Evolutionary conservation across 2,113 vertebrate genomes (phyloP).

Genomic region (Panthera tigris): DNA sequence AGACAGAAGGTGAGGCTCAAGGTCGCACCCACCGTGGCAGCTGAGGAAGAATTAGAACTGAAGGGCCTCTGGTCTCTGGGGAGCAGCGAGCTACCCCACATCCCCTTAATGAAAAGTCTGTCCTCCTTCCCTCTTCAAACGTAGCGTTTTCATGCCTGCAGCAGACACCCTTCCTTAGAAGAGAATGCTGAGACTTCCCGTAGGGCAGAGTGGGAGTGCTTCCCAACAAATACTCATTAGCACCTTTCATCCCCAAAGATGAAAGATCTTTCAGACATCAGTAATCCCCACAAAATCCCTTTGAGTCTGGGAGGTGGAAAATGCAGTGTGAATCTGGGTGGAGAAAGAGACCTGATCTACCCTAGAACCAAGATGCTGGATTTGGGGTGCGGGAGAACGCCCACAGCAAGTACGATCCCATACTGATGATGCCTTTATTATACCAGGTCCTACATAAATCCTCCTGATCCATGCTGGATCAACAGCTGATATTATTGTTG

Average conservation of each 20-base stretch:
- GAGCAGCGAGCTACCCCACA: neutral
- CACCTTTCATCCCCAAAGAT: conserved; percentile 72
- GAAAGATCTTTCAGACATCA: conserved; percentile 49
- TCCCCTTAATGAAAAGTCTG: conserved; percentile 49
- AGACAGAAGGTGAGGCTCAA: neutral
- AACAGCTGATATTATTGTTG: fast-evolving
- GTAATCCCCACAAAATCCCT: conserved; percentile 25
- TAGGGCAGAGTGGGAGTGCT: conserved; percentile 44
- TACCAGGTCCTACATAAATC: fast-evolving
- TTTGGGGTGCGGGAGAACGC: neutral
- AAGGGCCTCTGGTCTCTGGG: neutral
- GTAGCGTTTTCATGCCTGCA: neutral
- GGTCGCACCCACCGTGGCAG: neutral
- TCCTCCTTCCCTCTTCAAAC: conserved; percentile 55
- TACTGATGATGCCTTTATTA: fast-evolving
- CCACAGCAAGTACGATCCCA: fast-evolving
- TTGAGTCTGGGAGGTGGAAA: conserved; percentile 34
- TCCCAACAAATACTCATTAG: conserved; percentile 60
- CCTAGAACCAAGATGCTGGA: fast-evolving
- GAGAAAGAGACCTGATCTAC: neutral
- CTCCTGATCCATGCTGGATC: too few relatives aligned
- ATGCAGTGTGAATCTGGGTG: neutral
- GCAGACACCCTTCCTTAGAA: neutral
- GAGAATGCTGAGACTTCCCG: neutral
- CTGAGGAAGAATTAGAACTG: neutral